Evolutionary conservation across 2,113 vertebrate species (phyloP).

Genomic region (Mohoua ochrocephala): DNA sequence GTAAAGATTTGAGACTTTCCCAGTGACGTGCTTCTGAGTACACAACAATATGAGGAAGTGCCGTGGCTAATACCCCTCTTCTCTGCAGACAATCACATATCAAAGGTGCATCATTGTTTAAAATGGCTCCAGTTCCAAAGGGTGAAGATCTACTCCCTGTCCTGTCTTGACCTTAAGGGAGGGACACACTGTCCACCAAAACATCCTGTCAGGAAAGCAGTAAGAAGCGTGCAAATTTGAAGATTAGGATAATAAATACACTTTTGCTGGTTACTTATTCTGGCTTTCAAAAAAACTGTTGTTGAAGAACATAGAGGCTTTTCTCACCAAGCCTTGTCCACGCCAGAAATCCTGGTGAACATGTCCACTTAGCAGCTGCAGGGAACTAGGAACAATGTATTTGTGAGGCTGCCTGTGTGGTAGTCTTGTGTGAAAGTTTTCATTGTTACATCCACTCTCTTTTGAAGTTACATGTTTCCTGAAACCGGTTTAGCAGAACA

Average conservation of each 20-base stretch:
- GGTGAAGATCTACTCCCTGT: constrained; percentile 30
- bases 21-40: not conserved
- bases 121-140: constrained; percentile 31
- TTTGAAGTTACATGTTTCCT: not conserved
- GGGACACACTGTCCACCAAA: constrained; percentile 53
- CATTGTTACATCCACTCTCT: not conserved
- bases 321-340: not conserved
- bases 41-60: constrained; percentile 42
- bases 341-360: not conserved
- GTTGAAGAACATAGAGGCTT: not conserved
- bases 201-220: constrained; percentile 57
- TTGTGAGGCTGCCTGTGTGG: not conserved
- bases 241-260: constrained; percentile 19
- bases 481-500: not conserved
- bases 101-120: constrained; percentile 53
- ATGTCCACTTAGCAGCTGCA: not conserved
- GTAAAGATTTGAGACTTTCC: not conserved
- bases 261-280: not conserved
- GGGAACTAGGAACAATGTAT: not conserved
- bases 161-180: constrained; percentile 30
- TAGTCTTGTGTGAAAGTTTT: not conserved
- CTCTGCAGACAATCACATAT: constrained; percentile 17
- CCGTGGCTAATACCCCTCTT: not conserved
- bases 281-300: not conserved
- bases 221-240: not conserved